Percentiles rank a stretch among this genome's conserved stretches.
These are phyloP conservation scores for Phrynocephalus forsythii DNA, from an alignment of 2,797 vertebrate species.

Conservation along the genomic window DNA sequence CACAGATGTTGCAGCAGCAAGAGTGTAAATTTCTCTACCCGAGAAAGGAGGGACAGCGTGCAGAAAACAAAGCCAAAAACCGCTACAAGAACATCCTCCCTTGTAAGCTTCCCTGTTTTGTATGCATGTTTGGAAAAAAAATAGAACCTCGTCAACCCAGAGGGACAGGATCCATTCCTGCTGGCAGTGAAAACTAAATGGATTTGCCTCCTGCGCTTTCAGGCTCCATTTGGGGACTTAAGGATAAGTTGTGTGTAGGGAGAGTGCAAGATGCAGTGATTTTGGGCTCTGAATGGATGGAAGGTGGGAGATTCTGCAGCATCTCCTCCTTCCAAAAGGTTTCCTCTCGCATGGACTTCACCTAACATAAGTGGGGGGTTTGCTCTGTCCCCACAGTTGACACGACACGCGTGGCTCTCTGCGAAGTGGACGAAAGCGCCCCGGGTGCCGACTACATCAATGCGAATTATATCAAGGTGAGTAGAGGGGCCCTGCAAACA, in stretches of 20 bases:
- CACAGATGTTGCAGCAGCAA: constrained; percentile 90
- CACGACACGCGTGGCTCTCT: constrained; percentile 84
- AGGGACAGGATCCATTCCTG: background rate
- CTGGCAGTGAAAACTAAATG: background rate
- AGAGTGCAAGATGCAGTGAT: background rate
- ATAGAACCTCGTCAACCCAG: background rate
- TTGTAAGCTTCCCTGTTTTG: constrained; percentile 73
- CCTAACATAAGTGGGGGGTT: background rate
- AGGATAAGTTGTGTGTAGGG: too few species aligned
- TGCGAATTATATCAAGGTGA: constrained; percentile 90
- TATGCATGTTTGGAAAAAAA: too few species aligned
- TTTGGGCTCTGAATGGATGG: background rate
- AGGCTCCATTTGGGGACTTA: too few species aligned
- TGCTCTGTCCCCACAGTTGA: constrained; percentile 78
- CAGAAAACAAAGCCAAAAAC: constrained; percentile 91
- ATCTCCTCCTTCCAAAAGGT: background rate
- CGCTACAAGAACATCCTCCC: constrained; percentile 94
- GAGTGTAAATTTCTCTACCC: constrained; percentile 90
- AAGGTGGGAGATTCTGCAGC: too few species aligned
- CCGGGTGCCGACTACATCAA: constrained; percentile 89
- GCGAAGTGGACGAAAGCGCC: constrained; percentile 78
- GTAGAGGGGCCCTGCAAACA: background rate
- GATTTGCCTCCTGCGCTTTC: too few species aligned
- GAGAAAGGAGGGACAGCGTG: constrained; percentile 88
- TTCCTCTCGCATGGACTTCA: background rate